A percentile compares a stretch with the other conserved stretches of the same genome.
Conservation (phyloP, 2,797 vertebrate genomes). For the Poliocrania exsul region DNA sequence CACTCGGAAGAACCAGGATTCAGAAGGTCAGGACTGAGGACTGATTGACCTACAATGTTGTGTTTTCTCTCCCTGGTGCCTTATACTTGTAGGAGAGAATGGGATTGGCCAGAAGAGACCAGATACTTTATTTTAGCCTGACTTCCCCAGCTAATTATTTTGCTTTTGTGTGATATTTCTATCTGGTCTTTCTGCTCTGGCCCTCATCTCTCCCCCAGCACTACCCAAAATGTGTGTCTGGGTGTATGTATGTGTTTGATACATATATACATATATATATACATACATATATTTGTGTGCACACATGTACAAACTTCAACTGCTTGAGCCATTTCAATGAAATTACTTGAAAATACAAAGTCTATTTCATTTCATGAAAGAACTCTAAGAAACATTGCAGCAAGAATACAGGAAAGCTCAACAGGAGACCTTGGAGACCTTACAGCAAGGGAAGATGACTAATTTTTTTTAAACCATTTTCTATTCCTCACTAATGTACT, state of each 20-base stretch:
- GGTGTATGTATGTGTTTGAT: not conserved
- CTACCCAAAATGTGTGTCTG: not conserved
- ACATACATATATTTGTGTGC: fast-evolving
- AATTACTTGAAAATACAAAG: not conserved
- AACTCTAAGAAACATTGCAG: not conserved
- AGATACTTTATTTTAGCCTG: not conserved
- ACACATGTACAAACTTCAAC: not conserved
- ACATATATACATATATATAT: fast-evolving
- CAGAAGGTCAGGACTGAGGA: slow-evolving; percentile 78
- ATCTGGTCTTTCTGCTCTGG: not conserved
- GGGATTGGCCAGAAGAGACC: not conserved
- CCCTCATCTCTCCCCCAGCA: not conserved
- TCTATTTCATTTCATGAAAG: fast-evolving
- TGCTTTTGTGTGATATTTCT: not conserved
- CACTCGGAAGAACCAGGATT: slow-evolving; percentile 92
- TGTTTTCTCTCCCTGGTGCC: not conserved
- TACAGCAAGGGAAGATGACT: not conserved
- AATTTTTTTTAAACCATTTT: not conserved
- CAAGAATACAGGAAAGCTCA: not conserved
- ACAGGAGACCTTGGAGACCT: not conserved
- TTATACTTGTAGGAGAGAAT: not conserved
- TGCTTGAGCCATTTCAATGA: not conserved
- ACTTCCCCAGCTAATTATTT: not conserved
- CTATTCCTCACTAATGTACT: not conserved
- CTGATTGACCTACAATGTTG: fast-evolving